Evolutionary conservation across 2,113 vertebrate genomes (phyloP).

Genomic region (Otolemur garnettii): DNA sequence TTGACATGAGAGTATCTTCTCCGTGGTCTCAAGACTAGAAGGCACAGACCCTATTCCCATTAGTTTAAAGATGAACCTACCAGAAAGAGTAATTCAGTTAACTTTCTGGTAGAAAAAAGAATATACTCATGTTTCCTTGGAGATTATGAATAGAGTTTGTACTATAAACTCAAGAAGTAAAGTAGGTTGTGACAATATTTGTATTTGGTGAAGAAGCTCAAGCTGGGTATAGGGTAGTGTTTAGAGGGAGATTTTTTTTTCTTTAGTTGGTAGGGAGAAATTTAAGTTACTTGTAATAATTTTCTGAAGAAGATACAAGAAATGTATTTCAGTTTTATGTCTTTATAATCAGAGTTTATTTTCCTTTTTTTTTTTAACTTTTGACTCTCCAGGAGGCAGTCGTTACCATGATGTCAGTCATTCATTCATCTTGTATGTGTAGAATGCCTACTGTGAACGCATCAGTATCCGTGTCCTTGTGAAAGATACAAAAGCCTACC

Average conservation of each 20-base stretch:
- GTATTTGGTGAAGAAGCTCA: neutral
- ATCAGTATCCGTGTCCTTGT: neutral
- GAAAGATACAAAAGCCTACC: neutral
- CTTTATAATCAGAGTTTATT: neutral
- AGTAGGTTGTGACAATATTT: neutral
- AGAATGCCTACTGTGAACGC: neutral
- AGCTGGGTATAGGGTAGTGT: neutral
- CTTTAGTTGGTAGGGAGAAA: neutral
- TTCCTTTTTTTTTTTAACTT: neutral
- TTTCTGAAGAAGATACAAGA: constrained; percentile 10
- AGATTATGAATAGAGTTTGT: neutral
- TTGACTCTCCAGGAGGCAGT: neutral
- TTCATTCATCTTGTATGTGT: neutral
- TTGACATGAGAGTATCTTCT: neutral
- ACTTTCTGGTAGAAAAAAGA: neutral
- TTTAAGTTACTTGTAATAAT: neutral
- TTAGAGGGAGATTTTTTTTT: neutral
- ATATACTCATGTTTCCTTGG: neutral
- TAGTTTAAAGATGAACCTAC: neutral
- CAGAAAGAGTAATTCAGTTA: constrained; percentile 44
- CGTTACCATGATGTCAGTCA: neutral
- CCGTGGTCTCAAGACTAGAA: neutral
- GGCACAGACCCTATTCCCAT: neutral
- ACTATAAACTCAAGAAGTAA: neutral
- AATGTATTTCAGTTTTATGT: neutral